These are phyloP conservation scores for Chironomus riparius DNA, from an alignment of 2,888 invertebrate species.

Conservation along the genomic window DNA sequence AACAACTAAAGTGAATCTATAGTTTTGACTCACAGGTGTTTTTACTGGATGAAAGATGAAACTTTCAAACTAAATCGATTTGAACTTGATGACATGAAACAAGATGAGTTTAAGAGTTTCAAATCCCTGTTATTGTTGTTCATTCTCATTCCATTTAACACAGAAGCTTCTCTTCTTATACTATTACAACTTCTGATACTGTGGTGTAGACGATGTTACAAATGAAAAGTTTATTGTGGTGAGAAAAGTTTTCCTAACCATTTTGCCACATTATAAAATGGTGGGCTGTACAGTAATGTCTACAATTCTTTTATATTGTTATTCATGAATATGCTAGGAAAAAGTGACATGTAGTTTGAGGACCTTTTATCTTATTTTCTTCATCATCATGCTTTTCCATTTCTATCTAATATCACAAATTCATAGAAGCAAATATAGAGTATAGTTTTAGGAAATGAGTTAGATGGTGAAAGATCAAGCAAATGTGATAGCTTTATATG, in stretches of 20 bases:
- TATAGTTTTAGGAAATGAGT: not conserved
- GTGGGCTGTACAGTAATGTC: not conserved
- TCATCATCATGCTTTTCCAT: too few species aligned
- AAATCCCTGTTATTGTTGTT: not conserved
- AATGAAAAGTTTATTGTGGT: constrained; percentile 25
- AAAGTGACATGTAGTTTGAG: not conserved
- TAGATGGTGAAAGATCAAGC: constrained; percentile 20
- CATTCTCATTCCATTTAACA: not conserved
- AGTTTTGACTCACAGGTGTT: not conserved
- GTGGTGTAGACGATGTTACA: constrained; percentile 20
- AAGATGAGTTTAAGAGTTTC: not conserved
- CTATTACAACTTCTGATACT: not conserved
- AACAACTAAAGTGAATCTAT: too few species aligned
- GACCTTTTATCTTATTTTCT: not conserved
- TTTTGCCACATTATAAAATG: constrained; percentile 23
- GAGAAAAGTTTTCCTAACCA: constrained; percentile 2
- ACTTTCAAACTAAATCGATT: not conserved
- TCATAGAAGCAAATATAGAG: not conserved
- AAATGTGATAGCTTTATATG: constrained; percentile 17
- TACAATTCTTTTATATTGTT: not conserved
- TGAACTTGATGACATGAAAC: not conserved
- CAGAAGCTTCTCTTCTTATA: not conserved
- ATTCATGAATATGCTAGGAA: not conserved
- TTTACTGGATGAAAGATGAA: not conserved
- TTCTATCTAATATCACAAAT: not conserved